phyloP scores from a whole-genome alignment of 2,888 invertebrate species.

The Drosophila yooni region DNA sequence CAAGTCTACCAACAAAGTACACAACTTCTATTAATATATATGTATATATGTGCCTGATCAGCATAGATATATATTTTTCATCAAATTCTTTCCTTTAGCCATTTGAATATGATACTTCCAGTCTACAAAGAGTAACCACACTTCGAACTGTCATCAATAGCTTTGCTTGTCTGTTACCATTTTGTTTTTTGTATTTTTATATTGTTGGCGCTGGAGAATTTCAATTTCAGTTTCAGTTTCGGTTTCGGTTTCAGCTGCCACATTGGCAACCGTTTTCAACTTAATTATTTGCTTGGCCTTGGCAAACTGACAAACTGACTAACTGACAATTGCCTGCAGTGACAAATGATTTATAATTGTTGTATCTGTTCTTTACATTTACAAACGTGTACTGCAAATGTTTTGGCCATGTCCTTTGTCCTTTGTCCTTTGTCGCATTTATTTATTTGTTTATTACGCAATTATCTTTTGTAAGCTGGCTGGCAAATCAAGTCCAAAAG shows the following conservation, averaged over 20 bases:
- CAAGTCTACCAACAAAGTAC: no score
- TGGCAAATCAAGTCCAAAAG: not conserved
- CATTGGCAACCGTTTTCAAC: conserved; percentile 53
- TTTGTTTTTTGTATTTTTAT: not conserved
- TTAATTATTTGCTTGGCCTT: conserved; percentile 74
- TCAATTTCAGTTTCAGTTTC: conserved; percentile 57
- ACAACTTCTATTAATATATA: no score
- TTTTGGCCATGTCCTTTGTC: conserved; percentile 9
- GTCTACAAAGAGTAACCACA: not conserved
- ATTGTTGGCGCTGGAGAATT: conserved; percentile 43
- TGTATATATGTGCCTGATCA: no score
- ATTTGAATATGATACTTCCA: not conserved
- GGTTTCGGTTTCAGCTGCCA: conserved; percentile 23
- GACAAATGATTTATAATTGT: conserved; percentile 38
- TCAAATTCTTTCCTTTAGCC: no score
- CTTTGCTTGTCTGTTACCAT: not conserved
- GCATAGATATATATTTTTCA: no score
- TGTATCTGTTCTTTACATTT: not conserved
- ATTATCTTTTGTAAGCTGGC: not conserved
- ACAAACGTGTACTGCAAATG: not conserved
- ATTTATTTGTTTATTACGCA: conserved; percentile 17
- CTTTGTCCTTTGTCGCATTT: conserved; percentile 18
- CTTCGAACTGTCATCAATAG: not conserved
- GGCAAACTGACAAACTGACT: conserved; percentile 35
- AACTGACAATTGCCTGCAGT: conserved; percentile 51